These are phyloP conservation scores for Zosterops pallidus DNA, from an alignment of 2,113 vertebrate species.

Conservation along the genomic window DNA sequence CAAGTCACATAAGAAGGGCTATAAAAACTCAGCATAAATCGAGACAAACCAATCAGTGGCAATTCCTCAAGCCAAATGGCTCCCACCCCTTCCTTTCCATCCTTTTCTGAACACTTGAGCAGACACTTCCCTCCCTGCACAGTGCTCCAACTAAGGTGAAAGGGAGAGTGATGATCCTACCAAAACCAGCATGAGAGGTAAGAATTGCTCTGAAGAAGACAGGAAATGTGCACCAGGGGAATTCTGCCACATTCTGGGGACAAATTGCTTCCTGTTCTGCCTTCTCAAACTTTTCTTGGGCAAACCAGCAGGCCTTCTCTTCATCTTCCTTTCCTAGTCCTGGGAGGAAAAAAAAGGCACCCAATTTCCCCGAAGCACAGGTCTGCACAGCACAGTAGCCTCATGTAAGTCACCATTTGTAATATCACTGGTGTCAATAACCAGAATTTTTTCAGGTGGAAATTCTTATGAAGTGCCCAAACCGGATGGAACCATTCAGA, in stretches of 20 bases:
- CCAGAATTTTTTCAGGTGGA: neutral
- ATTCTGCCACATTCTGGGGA: neutral
- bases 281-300: neutral
- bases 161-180: neutral
- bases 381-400: neutral
- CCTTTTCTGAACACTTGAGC: neutral
- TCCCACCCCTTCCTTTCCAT: neutral
- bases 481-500: neutral
- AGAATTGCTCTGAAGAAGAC: neutral
- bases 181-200: neutral
- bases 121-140: neutral
- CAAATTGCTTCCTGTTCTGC: neutral
- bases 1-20: neutral
- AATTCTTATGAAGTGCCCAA: neutral
- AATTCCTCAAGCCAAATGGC: neutral
- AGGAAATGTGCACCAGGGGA: neutral
- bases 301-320: neutral
- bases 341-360: neutral
- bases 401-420: neutral
- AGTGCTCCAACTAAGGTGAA: neutral
- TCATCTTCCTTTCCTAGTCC: neutral
- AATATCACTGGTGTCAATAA: neutral
- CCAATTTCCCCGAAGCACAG: neutral
- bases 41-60: fast-evolving
- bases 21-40: neutral